Percentiles rank a stretch among this genome's conserved stretches.
Conservation (phyloP, 2,113 vertebrate species). For the Nestor notabilis region DNA sequence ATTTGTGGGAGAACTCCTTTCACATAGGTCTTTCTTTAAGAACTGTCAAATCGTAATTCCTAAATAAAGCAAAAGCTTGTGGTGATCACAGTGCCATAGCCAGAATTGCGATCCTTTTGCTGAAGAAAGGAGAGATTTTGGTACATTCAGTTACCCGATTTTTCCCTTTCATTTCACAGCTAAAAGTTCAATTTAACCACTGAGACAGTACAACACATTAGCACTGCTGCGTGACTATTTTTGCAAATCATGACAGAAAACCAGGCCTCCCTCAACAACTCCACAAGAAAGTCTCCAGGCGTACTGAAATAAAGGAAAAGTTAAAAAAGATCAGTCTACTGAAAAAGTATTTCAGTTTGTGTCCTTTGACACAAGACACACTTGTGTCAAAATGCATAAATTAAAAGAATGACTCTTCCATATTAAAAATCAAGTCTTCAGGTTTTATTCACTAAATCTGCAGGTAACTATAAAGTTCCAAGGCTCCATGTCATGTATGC, state of each 20-base stretch:
- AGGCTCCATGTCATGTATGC: not conserved
- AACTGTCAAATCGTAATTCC: conserved; percentile 39
- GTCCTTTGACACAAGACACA: not conserved
- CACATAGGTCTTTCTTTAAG: conserved; percentile 47
- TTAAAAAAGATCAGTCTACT: not conserved
- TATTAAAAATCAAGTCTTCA: not conserved
- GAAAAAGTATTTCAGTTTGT: not conserved
- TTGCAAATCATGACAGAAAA: not conserved
- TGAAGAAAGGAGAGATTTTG: not conserved
- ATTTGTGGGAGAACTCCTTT: conserved; percentile 26
- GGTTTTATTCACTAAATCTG: not conserved
- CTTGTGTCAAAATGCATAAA: not conserved
- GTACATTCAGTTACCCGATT: not conserved
- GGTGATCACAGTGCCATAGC: not conserved
- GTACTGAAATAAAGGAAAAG: not conserved
- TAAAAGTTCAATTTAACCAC: not conserved
- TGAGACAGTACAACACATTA: not conserved
- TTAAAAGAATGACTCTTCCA: not conserved
- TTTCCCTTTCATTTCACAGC: conserved; percentile 13
- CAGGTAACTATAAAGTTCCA: not conserved
- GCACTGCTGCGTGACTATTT: not conserved
- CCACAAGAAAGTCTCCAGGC: not conserved
- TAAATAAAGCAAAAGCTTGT: conserved; percentile 10
- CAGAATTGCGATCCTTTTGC: not conserved
- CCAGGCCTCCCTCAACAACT: not conserved